Evolutionary conservation across 1,140 invertebrate genomes (phyloP), one percentile per base, ranked within the genome.

Genomic region (Phymastichus coffea): DNA sequence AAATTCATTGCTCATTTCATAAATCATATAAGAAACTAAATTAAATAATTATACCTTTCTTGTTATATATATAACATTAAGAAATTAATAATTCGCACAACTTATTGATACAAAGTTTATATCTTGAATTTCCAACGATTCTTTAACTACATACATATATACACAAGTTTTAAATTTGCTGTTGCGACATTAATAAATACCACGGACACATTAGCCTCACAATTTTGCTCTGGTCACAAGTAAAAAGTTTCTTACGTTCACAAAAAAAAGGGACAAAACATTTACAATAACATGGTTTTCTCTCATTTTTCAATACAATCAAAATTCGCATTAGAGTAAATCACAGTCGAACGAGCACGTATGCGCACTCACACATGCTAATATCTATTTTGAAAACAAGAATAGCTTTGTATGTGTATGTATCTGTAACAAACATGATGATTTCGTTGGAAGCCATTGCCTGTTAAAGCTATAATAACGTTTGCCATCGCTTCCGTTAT

Each of bases 21-120:
- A n/a, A n/a, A n/a, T n/a, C n/a, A n/a, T n/a, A n/a, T n/a, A n/a
- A 22, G 30, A 35, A 49, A 49, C 1, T 6, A 20, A 17, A 49
- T 35, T 22, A 22, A 14, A 35, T 33, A 49, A 1, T 19, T n/a
- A n/a, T n/a, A n/a, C n/a, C n/a, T n/a, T n/a, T n/a, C n/a, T n/a
- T n/a, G n/a, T n/a, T n/a, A n/a, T n/a, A n/a, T n/a, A n/a, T n/a
- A n/a, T n/a, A n/a, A n/a, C n/a, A n/a, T n/a, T n/a, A n/a, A n/a
- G n/a, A n/a, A n/a, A n/a, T n/a, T n/a, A n/a, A n/a, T n/a, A n/a
- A n/a, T n/a, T n/a, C n/a, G n/a, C n/a, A n/a, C n/a, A n/a, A n/a
- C n/a, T n/a, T 49, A 47, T 49, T 49, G 33, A 17, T 49, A 49
- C 47, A 49, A 48, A 10, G 33, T 49, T 49, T 28, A 47, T 35